Evolutionary conservation across 2,888 invertebrate species (phyloP).

Genomic region (Lepidonotus clava): DNA sequence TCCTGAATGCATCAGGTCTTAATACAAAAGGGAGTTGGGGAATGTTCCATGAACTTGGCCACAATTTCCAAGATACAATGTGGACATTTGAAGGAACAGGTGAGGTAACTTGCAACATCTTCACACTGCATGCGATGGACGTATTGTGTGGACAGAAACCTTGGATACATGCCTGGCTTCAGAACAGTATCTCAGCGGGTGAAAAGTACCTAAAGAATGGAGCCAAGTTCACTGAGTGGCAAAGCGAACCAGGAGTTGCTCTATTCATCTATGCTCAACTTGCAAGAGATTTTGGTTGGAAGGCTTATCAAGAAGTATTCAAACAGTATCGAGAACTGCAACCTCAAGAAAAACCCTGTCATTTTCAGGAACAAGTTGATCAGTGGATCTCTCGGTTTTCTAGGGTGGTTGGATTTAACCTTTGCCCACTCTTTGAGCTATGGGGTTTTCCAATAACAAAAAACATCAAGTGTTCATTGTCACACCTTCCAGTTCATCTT

Average conservation of each 20-base stretch:
- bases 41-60: conserved; percentile 69
- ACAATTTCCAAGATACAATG: conserved; percentile 67
- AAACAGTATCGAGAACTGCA: conserved; percentile 59
- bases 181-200: neutral
- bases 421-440: conserved; percentile 64
- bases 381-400: conserved; percentile 66
- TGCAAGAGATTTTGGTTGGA: conserved; percentile 65
- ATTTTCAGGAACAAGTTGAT: conserved; percentile 65
- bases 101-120: conserved; percentile 69
- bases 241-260: conserved; percentile 61
- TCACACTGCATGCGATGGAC: conserved; percentile 67
- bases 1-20: conserved; percentile 58
- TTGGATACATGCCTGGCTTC: conserved; percentile 65
- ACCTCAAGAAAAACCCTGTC: conserved; percentile 46
- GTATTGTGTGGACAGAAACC: conserved; percentile 56
- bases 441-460: conserved; percentile 66
- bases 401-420: conserved; percentile 58
- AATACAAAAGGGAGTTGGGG: conserved; percentile 66
- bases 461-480: neutral
- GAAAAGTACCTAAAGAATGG: conserved; percentile 63
- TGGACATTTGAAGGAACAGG: conserved; percentile 66
- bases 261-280: conserved; percentile 67
- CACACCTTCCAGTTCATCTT: neutral
- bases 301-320: conserved; percentile 64
- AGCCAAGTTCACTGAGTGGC: conserved; percentile 62